Conservation (phyloP, 2,797 vertebrate genomes). For the Eremophila alpestris region DNA sequence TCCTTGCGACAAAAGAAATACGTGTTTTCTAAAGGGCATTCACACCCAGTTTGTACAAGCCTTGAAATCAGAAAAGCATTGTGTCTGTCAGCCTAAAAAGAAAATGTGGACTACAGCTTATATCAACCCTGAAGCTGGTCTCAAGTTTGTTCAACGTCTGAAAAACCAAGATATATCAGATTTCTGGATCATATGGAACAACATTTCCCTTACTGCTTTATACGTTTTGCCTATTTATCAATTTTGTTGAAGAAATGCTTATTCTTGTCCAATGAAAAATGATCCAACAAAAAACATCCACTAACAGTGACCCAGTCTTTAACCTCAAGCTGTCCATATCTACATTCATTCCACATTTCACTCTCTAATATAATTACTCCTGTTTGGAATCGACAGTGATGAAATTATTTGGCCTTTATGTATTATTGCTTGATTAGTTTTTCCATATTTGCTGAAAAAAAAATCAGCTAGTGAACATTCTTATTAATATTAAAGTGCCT, state of each 20-base stretch:
- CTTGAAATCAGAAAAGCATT: neutral
- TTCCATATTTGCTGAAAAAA: constrained; percentile 28
- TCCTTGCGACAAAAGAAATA: neutral
- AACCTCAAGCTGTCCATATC: constrained; percentile 37
- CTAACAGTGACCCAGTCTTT: constrained; percentile 44
- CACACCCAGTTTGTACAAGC: neutral
- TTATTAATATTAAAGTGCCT: constrained; percentile 4
- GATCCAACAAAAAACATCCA: neutral
- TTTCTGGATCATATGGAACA: neutral
- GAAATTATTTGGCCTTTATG: constrained; percentile 62
- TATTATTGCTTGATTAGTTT: constrained; percentile 41
- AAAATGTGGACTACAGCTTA: neutral
- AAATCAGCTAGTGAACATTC: neutral
- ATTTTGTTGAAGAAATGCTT: neutral
- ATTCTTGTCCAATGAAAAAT: neutral
- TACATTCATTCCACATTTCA: constrained; percentile 20
- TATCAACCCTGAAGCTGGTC: neutral
- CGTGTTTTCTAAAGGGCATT: neutral
- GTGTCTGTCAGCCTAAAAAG: neutral
- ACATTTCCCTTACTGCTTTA: neutral
- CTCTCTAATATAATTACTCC: constrained; percentile 46
- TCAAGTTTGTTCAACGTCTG: neutral
- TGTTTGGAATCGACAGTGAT: constrained; percentile 59
- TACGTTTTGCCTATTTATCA: neutral
- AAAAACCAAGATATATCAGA: neutral